Evolutionary conservation across 2,113 vertebrate genomes (phyloP), one percentile per base, ranked within the genome.

Genomic region (Poeciliopsis retropinna): DNA sequence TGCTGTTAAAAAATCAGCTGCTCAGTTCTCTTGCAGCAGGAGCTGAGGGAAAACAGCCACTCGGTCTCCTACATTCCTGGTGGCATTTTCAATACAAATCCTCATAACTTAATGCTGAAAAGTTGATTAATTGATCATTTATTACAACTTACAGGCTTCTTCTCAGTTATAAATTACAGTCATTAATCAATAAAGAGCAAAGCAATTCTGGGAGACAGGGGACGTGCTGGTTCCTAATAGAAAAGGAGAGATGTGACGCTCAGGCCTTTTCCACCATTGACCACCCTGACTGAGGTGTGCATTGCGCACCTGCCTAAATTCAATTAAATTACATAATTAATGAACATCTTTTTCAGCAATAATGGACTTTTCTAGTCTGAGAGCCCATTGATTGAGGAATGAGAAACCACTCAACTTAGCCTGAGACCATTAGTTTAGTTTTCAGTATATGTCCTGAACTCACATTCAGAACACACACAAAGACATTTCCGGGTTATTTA

Each of bases 171-270:
- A 98, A 98, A 99, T 98, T 97, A 98, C 97, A 94, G 96, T 96
- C 97, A 99, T 99, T 99, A 98, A 99, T 99, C 98, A 99, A 99
- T 99, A 98, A 95, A 98, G 96, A 97, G 96, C 96, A 96, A 94
- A 93, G 96, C 97, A 95, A 97, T 97, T 96, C 95, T 95, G 93
- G 94, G 94, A 96, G 96, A 97, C 96, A 95, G 96, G 96, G 96
- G 95, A 96, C 97, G 96, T 95, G 97, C 97, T 97, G 97, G 89
- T 95, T 97, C 95, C 95, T 98, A 97, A 98, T 98, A 98, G 97
- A 97, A 98, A 97, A 95, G 94, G 95, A 95, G 96, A 95, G 80
- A 94, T 93, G 94, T 96, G 92, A 94, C 60, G 78, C 88, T 80
- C 76, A 62, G 82, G 95, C 95, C 95, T 94, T 96, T 94, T 90